Percentiles rank a stretch among this genome's conserved stretches.
Conservation (phyloP, 2,888 invertebrate genomes). For the Dolichomitus sp. region DNA sequence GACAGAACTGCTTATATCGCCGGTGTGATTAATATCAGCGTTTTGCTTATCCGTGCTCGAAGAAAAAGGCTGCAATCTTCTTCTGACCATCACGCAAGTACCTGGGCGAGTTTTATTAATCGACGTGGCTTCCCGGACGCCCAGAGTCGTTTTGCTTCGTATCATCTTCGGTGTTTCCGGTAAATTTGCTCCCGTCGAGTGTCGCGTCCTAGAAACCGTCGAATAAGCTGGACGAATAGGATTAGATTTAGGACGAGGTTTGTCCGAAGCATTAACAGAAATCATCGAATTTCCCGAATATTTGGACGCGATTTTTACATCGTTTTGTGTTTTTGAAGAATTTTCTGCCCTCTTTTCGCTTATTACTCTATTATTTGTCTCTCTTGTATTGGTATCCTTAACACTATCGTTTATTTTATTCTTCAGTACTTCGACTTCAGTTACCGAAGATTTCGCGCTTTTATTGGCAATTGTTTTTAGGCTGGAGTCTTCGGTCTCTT, state of each 20-base stretch:
- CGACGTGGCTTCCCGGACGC: constrained; percentile 73
- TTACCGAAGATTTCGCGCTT: constrained; percentile 9
- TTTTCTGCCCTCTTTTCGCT: constrained; percentile 43
- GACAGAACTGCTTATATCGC: constrained; percentile 80
- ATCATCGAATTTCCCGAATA: background rate
- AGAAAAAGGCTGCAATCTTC: constrained; percentile 71
- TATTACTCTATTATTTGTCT: constrained; percentile 35
- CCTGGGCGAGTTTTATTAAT: constrained; percentile 76
- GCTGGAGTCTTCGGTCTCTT: constrained; percentile 61
- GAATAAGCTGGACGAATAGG: constrained; percentile 85
- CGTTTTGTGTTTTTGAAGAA: constrained; percentile 21
- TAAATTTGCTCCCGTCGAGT: constrained; percentile 16
- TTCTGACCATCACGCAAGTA: constrained; percentile 78
- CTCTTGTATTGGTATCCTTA: constrained; percentile 19
- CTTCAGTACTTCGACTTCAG: constrained; percentile 73
- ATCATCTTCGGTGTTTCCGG: constrained; percentile 77
- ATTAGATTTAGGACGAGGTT: constrained; percentile 55
- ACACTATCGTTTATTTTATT: constrained; percentile 76
- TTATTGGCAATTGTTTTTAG: background rate
- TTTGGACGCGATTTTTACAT: constrained; percentile 27
- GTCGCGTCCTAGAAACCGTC: constrained; percentile 84
- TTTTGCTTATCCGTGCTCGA: constrained; percentile 8
- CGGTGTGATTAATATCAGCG: constrained; percentile 71
- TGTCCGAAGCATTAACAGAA: constrained; percentile 20
- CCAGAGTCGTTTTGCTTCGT: constrained; percentile 83